Percentiles rank a stretch among this genome's conserved stretches.
These are phyloP conservation scores for Patella ulyssiponensis DNA, from an alignment of 2,888 invertebrate genomes.

Conservation along the genomic window DNA sequence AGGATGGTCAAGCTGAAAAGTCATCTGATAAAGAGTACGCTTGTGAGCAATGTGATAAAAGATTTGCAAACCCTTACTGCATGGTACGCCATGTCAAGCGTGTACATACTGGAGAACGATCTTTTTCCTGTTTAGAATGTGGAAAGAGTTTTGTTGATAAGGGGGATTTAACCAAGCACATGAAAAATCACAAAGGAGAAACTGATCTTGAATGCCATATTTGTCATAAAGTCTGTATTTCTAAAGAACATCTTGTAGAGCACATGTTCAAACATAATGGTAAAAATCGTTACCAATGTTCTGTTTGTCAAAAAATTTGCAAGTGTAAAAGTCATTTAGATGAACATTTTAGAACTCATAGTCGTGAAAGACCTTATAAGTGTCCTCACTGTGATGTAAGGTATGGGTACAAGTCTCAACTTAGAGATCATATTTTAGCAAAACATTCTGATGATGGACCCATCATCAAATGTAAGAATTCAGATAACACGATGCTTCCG, in stretches of 20 bases:
- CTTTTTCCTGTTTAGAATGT: background rate
- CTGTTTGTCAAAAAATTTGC: background rate
- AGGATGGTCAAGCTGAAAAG: too few species aligned
- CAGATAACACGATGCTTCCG: background rate
- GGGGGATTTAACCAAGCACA: background rate
- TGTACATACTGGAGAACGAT: background rate
- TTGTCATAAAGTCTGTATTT: background rate
- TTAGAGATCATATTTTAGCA: background rate
- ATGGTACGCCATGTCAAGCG: background rate
- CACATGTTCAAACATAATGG: slow-evolving; percentile 1
- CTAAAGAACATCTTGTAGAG: background rate
- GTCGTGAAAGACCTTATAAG: background rate
- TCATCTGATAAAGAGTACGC: too few species aligned
- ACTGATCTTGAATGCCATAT: background rate
- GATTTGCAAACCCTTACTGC: background rate
- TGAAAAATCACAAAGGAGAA: background rate
- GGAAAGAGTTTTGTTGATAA: background rate
- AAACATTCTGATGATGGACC: background rate
- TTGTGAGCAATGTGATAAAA: background rate
- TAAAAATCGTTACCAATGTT: background rate
- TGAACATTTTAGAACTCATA: background rate
- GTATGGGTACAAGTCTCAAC: background rate
- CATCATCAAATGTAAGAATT: background rate
- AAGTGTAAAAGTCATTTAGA: slow-evolving; percentile 1
- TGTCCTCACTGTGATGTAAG: background rate